Evolutionary conservation across 2,113 vertebrate genomes (phyloP).

Genomic region (Orcinus orca): DNA sequence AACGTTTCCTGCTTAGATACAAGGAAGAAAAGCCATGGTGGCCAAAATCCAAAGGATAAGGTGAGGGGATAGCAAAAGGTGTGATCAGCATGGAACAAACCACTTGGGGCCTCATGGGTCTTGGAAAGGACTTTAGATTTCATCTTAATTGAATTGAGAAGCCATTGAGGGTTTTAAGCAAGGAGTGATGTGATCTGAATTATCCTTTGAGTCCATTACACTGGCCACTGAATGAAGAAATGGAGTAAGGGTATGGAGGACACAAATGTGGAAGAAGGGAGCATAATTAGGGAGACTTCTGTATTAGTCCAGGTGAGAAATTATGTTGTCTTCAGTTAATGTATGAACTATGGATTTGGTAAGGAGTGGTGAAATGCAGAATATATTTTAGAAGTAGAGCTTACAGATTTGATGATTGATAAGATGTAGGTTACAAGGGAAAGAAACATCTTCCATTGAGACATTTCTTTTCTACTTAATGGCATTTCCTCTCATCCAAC

Average conservation of each 20-base stretch:
- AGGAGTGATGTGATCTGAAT: background rate
- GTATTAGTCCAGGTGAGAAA: background rate
- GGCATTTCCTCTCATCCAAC: background rate
- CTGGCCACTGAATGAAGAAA: background rate
- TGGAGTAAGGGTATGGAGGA: rapidly evolving
- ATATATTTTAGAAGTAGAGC: background rate
- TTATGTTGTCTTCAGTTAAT: background rate
- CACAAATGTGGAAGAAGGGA: background rate
- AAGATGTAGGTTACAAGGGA: background rate
- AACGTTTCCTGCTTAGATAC: background rate
- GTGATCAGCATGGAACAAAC: background rate
- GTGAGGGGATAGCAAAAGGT: background rate
- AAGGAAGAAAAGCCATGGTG: background rate
- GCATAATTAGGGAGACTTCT: background rate
- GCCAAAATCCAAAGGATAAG: background rate
- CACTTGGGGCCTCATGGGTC: background rate
- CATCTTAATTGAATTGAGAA: background rate
- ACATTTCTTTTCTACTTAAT: background rate
- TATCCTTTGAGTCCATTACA: background rate
- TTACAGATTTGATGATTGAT: background rate
- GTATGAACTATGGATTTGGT: background rate
- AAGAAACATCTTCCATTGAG: background rate
- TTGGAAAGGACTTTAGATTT: background rate
- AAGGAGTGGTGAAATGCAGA: background rate
- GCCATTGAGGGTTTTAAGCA: background rate